A percentile compares a stretch with the other conserved stretches of the same genome.
Evolutionary conservation across 1,140 invertebrate species (phyloP).

Genomic region (Lepidurus packardi): DNA sequence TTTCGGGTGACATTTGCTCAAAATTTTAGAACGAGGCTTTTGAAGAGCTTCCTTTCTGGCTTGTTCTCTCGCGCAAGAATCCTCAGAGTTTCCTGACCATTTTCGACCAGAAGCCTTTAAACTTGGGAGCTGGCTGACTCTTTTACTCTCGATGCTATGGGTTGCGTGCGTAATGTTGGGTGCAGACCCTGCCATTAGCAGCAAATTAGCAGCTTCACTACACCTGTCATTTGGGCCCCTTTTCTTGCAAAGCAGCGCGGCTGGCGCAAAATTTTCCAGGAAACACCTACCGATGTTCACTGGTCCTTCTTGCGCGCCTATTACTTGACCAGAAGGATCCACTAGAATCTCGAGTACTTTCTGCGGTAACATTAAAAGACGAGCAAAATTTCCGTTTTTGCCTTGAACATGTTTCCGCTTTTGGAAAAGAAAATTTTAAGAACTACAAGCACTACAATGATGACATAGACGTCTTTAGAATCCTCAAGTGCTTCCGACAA

Average conservation of each 20-base stretch:
- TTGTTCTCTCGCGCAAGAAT: neutral
- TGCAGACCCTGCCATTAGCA: constrained; percentile 20
- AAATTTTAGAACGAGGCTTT: neutral
- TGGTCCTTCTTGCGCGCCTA: constrained; percentile 9
- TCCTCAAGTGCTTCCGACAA: too few relatives aligned
- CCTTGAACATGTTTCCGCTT: too few relatives aligned
- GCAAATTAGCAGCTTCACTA: constrained; percentile 22
- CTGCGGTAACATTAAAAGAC: neutral
- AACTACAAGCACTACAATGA: too few relatives aligned
- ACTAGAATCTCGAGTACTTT: neutral
- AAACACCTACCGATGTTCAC: neutral
- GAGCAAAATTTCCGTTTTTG: too few relatives aligned
- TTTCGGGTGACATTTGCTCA: constrained; percentile 10
- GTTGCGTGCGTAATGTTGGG: constrained; percentile 13
- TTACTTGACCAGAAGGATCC: neutral
- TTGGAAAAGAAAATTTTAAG: too few relatives aligned
- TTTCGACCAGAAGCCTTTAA: constrained; percentile 1
- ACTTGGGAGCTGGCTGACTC: neutral
- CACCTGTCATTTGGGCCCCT: constrained; percentile 13
- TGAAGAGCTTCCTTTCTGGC: neutral
- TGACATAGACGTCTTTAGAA: too few relatives aligned
- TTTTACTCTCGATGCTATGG: neutral
- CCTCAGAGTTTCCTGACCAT: neutral
- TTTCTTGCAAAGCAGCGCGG: constrained; percentile 9
- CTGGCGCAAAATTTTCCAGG: neutral